phyloP scores from a whole-genome alignment of 2,113 vertebrate genomes.

The Urocynchramus pylzowi region DNA sequence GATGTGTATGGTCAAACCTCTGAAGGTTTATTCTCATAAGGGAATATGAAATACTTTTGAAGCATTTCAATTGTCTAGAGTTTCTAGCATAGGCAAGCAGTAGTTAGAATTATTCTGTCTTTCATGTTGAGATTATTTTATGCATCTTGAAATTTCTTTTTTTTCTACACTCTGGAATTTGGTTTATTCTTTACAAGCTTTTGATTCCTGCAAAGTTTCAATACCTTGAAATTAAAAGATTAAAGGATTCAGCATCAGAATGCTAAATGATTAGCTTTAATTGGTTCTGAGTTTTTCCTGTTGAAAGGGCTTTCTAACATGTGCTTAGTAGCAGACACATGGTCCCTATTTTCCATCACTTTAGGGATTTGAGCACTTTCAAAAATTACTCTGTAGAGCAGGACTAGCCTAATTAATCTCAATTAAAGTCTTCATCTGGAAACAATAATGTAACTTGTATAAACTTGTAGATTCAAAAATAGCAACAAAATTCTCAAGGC shows the following conservation, averaged over 20 bases:
- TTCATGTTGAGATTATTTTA: not conserved
- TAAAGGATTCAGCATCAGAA: not conserved
- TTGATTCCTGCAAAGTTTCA: not conserved
- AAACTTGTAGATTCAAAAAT: not conserved
- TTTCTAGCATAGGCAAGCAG: not conserved
- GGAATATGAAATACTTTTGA: not conserved
- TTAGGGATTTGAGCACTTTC: not conserved
- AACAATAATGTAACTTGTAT: not conserved
- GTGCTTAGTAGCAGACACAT: not conserved
- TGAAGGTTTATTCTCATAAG: not conserved
- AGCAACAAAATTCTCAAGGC: not conserved
- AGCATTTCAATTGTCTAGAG: not conserved
- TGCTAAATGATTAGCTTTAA: not conserved
- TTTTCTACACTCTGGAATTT: not conserved
- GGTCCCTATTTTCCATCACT: not conserved
- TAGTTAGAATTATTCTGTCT: not conserved
- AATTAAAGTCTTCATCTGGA: constrained; percentile 21
- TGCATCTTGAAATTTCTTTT: not conserved
- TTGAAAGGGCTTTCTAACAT: not conserved
- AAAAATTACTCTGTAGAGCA: not conserved
- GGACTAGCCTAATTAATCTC: not conserved
- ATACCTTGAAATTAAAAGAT: constrained; percentile 8
- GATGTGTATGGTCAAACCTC: not conserved
- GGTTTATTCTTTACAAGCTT: not conserved
- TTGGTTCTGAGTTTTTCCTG: not conserved